Base-by-base conservation (phyloP, 1,140 invertebrate species). In the Panulirus ornatus region DNA sequence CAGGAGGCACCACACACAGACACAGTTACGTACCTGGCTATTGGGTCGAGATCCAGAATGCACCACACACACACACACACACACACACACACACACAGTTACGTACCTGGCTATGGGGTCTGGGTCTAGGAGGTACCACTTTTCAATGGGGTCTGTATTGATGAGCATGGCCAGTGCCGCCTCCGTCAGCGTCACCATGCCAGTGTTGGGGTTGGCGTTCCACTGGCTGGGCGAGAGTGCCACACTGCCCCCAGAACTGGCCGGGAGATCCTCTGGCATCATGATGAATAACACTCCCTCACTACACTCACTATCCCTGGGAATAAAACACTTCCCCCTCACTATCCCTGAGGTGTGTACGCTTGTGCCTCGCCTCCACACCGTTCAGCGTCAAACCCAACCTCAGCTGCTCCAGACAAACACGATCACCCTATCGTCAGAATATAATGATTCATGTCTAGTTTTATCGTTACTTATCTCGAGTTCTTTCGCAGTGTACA, bases 111-210 rank as follows among this genome's bases (percentile, higher is more conserved):
- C 88, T 40, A 89, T 54, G 51, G 88, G 88, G 27, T 89, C 88
- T 34, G 88, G 79, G 79, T 89, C 88, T 38, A 89, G 78, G 2
- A 75, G 78, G 70, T 89, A 89, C 88, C 88, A 89, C 88, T 89
- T 83, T 1, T 89, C 88, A 36, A 89, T 89, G 44, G 88, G 88
- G 70, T 89, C 88, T 6, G 63, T 42, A 36, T 89, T 88, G 51
- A 88, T 70, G 34, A 88, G 47, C 75, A 70, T 83, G 27, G 79
- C 81, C 88, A 81, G 42, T 14, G 78, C 88, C n/a, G 79, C 79
- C 71, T 89, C 88, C 79, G 88, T 89, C 88, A 89, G 79, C 34
- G 42, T 40, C 51, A 89, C 79, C n/a, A 89, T 51, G 79, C 88
- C 88, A 44, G 88, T 89, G 63, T 84, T 51, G 66, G 88, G 88